Evolutionary conservation across 2,888 invertebrate species (phyloP), one percentile per base, ranked within the genome.

Genomic region (Acrocyrtus sp.): DNA sequence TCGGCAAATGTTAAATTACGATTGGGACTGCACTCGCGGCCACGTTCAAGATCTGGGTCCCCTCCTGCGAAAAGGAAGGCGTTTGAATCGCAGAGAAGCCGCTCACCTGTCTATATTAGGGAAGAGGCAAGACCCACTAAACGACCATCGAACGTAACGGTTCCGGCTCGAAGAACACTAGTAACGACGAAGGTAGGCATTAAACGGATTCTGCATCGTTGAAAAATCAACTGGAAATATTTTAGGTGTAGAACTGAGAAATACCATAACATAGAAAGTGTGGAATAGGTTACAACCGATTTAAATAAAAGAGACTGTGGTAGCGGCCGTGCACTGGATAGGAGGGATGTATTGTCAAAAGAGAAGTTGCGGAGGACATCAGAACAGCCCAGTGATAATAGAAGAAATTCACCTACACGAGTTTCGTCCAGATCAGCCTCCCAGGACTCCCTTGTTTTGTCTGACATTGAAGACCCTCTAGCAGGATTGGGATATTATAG

Each of bases 401-500:
- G 45, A 17, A 19, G 45, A 5, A 6, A 39, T 10, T n/a, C 66
- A 15, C 57, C 24, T 19, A 45, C 65, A 5, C 41, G 39, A 12
- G 29, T 47, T 27, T 27, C 65, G 2, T 45, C 63, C 15, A 51
- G 54, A 54, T 34, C 34, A 8, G 26, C 26, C 17, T 72, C 72
- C 17, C 72, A 65, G 24, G 76, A 73, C 45, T 53, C 63, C 8
- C 34, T 50, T 39, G 19, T 57, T 15, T 48, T 73, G 24, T 68
- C 72, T 19, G 75, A 75, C 27, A 75, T 76, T 41, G 70, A 61
- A 8, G 76, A 76, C 41, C 73, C 76, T 5, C 54, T 76, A 43
- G 73, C 73, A 3, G 34, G 34, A n/a, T n/a, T n/a, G n/a, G 60
- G 65, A n/a, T 72, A 58, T 65, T 72, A 65, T 45, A 72, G 65